Conservation (phyloP, 2,797 vertebrate species). For the Melanotaenia parkinsoni region DNA sequence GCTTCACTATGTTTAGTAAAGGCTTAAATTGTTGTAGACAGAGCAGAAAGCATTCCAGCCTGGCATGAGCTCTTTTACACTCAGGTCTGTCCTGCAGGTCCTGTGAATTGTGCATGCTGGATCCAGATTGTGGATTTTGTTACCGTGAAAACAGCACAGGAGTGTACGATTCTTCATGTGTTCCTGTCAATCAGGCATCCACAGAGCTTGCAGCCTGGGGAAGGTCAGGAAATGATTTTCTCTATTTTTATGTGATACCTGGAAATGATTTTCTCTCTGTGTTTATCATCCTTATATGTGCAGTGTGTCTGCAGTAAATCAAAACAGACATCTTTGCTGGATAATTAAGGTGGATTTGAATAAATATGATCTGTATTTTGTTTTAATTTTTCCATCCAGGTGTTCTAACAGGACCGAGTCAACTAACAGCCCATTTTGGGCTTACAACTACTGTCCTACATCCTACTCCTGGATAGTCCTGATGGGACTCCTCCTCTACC, state of each 20-base stretch:
- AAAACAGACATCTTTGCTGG: background rate
- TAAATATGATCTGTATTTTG: background rate
- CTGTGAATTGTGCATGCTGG: constrained; percentile 93
- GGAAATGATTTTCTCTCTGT: background rate
- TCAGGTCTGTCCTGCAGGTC: constrained; percentile 77
- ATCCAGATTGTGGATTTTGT: constrained; percentile 95
- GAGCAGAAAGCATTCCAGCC: background rate
- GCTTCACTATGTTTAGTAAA: background rate
- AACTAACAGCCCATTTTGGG: constrained; percentile 85
- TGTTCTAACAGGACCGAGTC: constrained; percentile 88
- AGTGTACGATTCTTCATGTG: constrained; percentile 87
- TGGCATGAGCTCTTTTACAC: background rate
- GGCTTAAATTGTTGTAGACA: background rate
- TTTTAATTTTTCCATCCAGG: constrained; percentile 73
- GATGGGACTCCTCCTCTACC: constrained; percentile 92
- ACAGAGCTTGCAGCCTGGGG: constrained; percentile 89
- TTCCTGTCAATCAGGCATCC: constrained; percentile 82
- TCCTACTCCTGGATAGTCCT: constrained; percentile 93
- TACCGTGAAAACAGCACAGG: constrained; percentile 86
- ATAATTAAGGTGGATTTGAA: background rate
- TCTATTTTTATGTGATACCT: background rate
- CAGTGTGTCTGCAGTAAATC: background rate
- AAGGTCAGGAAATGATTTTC: constrained; percentile 80
- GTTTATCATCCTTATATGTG: too few species aligned
- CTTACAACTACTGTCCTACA: constrained; percentile 97